phyloP scores from a whole-genome alignment of 2,888 invertebrate species.

The Onthophagus sagittarius region DNA sequence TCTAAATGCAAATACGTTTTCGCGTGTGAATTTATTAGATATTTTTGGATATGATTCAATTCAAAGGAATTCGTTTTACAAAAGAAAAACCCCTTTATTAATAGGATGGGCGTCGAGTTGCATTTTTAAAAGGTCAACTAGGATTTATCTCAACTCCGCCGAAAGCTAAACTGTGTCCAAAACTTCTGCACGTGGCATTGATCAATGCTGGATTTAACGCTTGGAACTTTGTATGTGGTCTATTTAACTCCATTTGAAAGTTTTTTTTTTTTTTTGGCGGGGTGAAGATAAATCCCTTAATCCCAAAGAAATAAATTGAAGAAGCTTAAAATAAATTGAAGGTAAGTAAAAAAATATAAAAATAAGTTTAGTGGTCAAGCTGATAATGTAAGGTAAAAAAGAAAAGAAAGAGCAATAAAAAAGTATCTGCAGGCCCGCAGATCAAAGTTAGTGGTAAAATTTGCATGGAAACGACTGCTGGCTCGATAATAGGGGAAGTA shows the following conservation, averaged over 20 bases:
- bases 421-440: not conserved
- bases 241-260: not conserved
- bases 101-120: not conserved
- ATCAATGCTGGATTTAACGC: not conserved
- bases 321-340: not conserved
- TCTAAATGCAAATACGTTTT: constrained; percentile 23
- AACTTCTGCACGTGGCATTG: not conserved
- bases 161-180: not conserved
- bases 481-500: not conserved
- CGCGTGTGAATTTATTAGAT: constrained; percentile 20
- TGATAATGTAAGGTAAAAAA: no score
- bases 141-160: not conserved
- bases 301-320: not conserved
- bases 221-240: not conserved
- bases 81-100: not conserved
- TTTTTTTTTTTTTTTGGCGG: not conserved
- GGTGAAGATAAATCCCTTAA: not conserved
- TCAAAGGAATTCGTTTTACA: not conserved
- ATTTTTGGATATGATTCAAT: constrained; percentile 23
- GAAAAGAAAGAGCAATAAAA: not conserved
- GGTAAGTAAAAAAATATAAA: no score
- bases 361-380: no score
- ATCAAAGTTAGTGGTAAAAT: not conserved
- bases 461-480: not conserved
- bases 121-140: not conserved